A percentile compares a stretch with the other conserved stretches of the same genome.
Evolutionary conservation across 35 echinoderm and acorn worm species (phyloP).

Genomic region (Eucidaris tribuloides): DNA sequence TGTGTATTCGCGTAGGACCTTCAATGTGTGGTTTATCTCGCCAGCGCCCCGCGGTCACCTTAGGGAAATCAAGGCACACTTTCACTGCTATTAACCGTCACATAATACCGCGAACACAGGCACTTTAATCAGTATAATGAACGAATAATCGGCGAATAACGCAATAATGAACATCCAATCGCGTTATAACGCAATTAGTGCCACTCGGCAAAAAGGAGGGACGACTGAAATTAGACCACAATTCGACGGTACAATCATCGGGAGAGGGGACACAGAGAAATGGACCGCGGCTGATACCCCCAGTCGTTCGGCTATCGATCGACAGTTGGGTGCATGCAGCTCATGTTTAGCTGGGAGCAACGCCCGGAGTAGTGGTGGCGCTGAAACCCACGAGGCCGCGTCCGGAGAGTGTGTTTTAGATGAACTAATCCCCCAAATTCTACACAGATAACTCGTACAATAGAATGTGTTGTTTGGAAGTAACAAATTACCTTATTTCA

Average conservation of each 20-base stretch:
- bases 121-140: constrained; percentile 34
- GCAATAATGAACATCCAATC: constrained; percentile 38
- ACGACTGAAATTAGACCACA: constrained; percentile 8
- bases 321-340: too few species aligned
- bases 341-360: too few species aligned
- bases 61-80: constrained; percentile 8
- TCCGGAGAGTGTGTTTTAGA: too few species aligned
- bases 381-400: too few species aligned
- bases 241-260: constrained; percentile 10
- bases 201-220: neutral
- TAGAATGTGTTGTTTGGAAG: neutral
- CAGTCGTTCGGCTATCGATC: too few species aligned
- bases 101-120: constrained; percentile 17
- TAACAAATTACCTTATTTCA: too few species aligned
- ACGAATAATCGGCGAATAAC: constrained; percentile 36
- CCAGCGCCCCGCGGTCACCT: constrained; percentile 5
- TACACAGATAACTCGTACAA: too few species aligned
- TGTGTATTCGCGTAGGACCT: neutral
- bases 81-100: constrained; percentile 28
- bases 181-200: constrained; percentile 33
- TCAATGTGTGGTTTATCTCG: neutral
- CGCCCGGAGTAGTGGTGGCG: neutral
- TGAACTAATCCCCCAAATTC: too few species aligned
- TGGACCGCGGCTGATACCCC: too few species aligned
- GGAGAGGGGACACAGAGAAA: too few species aligned